Evolutionary conservation across 2,888 invertebrate species (phyloP), one percentile per base, ranked within the genome.

Genomic region (Eupithecia exiguata): DNA sequence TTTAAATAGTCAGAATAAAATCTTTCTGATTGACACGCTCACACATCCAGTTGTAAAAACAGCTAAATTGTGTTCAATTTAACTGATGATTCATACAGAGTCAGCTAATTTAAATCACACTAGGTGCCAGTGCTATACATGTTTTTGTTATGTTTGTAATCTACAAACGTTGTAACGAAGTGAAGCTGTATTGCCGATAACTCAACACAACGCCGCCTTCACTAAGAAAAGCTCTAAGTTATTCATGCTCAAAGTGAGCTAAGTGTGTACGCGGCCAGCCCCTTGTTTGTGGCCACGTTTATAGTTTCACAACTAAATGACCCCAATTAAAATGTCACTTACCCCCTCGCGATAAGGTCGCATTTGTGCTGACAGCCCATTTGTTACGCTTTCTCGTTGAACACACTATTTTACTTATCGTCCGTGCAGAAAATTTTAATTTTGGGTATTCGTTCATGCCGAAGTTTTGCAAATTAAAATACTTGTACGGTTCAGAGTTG

Each of bases 361-460:
- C n/a, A 49, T 77, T 77, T 65, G 38, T 65, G 46, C 70, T 65
- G 66, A 71, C 72, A 75, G 70, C 53, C 66, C 49, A 65, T 72
- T 71, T 63, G 71, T 70, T 36, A 40, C 53, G 36, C 49, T 74
- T 46, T 70, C 74, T 68, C 36, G 66, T 30, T 58, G 62, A 63
- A 53, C 49, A 72, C 71, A 78, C 75, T 68, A 72, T 69, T 70
- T 74, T 72, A 65, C 68, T 75, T 75, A 69, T 68, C 71, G 66
- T n/a, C 70, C 62, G 72, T 69, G 72, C 67, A 62, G 70, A 75
- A 77, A 73, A 74, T 72, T 76, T 77, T 69, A 77, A 77, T 78
- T 71, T 76, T 61, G 38, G 38, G 73, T 69, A 72, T 71, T 74
- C 25, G 72, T 68, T 74, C 35, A 68, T 65, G 43, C 35, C 25